Evolutionary conservation across 2,113 vertebrate genomes (phyloP).

Genomic region (Ploceus nigricollis): DNA sequence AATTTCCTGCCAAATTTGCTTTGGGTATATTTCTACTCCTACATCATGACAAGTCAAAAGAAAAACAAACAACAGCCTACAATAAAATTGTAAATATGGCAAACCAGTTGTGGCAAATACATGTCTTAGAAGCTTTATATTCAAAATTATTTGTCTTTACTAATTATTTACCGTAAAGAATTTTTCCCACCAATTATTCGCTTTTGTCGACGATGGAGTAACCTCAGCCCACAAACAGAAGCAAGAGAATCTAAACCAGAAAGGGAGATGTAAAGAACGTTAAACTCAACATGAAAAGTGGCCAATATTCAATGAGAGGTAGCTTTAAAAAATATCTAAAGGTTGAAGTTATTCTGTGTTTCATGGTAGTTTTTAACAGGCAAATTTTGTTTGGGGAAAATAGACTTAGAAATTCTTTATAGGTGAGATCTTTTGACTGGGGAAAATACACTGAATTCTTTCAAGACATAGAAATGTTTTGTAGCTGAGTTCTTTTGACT

Average conservation of each 20-base stretch:
- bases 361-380: not conserved
- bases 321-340: not conserved
- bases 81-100: not conserved
- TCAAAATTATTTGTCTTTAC: not conserved
- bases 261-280: not conserved
- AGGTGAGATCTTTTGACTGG: not conserved
- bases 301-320: not conserved
- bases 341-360: not conserved
- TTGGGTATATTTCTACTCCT: not conserved
- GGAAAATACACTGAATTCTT: not conserved
- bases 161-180: slow-evolving; percentile 86
- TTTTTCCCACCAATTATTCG: slow-evolving; percentile 95
- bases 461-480: not conserved
- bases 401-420: not conserved
- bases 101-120: not conserved
- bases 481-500: not conserved
- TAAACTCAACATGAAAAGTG: not conserved
- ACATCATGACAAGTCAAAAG: not conserved
- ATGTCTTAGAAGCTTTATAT: not conserved
- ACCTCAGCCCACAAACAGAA: slow-evolving; percentile 85
- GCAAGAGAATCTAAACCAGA: slow-evolving; percentile 76
- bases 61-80: not conserved
- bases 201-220: slow-evolving; percentile 87
- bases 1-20: not conserved
- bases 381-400: not conserved